Evolutionary conservation across 2,888 invertebrate species (phyloP), one percentile per base, ranked within the genome.

Genomic region (Lasioglossum vierecki): DNA sequence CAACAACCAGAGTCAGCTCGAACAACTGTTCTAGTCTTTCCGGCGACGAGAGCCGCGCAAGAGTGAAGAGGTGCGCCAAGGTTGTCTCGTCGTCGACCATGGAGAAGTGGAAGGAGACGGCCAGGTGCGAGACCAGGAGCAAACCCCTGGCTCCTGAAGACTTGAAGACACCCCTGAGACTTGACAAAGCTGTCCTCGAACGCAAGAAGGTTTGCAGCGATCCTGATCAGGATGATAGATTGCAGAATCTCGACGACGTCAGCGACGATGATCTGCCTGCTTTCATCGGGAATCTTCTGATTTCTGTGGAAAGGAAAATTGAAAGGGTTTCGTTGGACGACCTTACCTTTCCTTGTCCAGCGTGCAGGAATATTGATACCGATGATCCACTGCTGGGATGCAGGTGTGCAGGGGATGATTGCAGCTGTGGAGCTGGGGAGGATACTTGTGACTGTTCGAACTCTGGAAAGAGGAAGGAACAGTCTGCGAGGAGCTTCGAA

Each of bases 261-360:
- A 94, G 94, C 84, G 95, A 95, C 86, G 96, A 96, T 88, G 96
- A 96, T 88, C 94, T 97, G 89, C 96, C 97, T 73, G 96, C 96
- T 89, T 95, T 97, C 88, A 95, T 97, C 89, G 96, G 96, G 93
- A 96, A 96, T 92, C 95, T 97, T 79, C 95, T 97, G 76, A 96
- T 97, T 78, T 96, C 97, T 82, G 97, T 97, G 78, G 97, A 97
- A 94, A 96, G 96, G 84, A 97, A 96, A 89, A 96, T 97, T 92
- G 96, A 96, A 92, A 95, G 97, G 85, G 96, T 97, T 87, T 96
- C 96, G 85, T 94, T 97, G 89, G 97, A 97, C 94, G 97, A 97
- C 90, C 94, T 97, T 81, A 96, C 96, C 85, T 96, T 97, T 94
- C 97, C 97, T 53, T 96, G 95, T 93, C 95, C 95, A 78, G 96